These are phyloP conservation scores for Enteromius argenteus DNA, from an alignment of 2,797 vertebrate species.

Conservation along the genomic window DNA sequence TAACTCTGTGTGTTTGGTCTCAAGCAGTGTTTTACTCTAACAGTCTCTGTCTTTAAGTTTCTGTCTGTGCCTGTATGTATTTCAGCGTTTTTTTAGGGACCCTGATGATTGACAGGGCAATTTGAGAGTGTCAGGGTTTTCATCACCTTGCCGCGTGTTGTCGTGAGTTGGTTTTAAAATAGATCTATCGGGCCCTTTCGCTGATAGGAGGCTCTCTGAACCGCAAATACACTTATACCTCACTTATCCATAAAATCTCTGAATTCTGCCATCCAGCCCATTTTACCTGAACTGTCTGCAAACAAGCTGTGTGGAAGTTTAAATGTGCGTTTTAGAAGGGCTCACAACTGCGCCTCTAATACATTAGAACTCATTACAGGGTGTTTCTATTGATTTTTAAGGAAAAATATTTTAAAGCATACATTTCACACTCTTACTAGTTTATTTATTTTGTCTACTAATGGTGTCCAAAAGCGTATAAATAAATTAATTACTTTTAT, in stretches of 20 bases:
- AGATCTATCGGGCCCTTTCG: conserved; percentile 73
- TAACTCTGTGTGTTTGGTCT: conserved; percentile 21
- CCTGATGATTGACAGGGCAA: conserved; percentile 80
- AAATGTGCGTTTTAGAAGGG: not conserved
- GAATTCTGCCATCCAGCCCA: conserved; percentile 9
- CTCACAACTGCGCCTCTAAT: not conserved
- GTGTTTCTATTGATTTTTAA: not conserved
- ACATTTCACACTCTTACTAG: not conserved
- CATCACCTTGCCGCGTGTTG: conserved; percentile 70
- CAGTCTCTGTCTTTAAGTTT: conserved; percentile 34
- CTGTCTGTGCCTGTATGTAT: conserved; percentile 58
- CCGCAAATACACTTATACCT: conserved; percentile 53
- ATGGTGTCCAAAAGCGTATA: not conserved
- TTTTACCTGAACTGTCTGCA: conserved; percentile 28
- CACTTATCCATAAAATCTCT: conserved; percentile 33
- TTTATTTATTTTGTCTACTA: not conserved
- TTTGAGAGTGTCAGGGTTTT: conserved; percentile 77
- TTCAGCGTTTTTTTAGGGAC: conserved; percentile 67
- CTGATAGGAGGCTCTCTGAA: conserved; percentile 64
- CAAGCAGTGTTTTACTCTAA: conserved; percentile 23
- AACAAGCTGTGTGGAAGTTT: conserved; percentile 41
- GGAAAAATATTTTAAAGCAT: not conserved
- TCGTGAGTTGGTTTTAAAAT: conserved; percentile 76
- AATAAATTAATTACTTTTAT: not conserved
- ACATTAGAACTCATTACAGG: not conserved